Conservation (phyloP, 2,113 vertebrate species). For the Chionodraco myersi region DNA sequence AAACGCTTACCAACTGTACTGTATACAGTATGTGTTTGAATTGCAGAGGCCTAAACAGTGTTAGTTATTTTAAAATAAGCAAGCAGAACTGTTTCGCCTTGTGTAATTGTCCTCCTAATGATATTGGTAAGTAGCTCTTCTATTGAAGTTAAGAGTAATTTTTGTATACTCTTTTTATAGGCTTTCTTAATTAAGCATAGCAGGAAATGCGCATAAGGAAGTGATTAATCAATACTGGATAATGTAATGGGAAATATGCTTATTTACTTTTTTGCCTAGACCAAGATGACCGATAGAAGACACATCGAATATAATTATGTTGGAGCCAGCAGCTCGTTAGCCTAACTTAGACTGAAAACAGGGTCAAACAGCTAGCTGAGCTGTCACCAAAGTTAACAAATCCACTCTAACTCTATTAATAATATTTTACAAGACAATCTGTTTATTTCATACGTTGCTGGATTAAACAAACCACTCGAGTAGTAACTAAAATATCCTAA, state of each 20-base stretch:
- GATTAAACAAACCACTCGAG: too few species aligned
- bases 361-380: background rate
- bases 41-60: slow-evolving; percentile 3
- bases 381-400: background rate
- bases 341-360: background rate
- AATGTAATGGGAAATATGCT: too few species aligned
- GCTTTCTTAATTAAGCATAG: background rate
- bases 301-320: background rate
- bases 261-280: too few species aligned
- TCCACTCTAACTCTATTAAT: too few species aligned
- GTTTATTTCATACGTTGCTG: too few species aligned
- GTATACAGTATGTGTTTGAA: slow-evolving; percentile 8
- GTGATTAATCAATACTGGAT: too few species aligned
- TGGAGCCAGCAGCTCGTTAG: background rate
- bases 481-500: too few species aligned
- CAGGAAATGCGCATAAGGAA: background rate
- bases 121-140: background rate
- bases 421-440: too few species aligned
- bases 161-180: background rate
- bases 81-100: background rate
- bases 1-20: background rate
- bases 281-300: too few species aligned
- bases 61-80: background rate
- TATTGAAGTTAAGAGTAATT: background rate
- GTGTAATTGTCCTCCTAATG: background rate